Evolutionary conservation across 2,888 invertebrate species (phyloP).

Genomic region (Adelognathus sp.): DNA sequence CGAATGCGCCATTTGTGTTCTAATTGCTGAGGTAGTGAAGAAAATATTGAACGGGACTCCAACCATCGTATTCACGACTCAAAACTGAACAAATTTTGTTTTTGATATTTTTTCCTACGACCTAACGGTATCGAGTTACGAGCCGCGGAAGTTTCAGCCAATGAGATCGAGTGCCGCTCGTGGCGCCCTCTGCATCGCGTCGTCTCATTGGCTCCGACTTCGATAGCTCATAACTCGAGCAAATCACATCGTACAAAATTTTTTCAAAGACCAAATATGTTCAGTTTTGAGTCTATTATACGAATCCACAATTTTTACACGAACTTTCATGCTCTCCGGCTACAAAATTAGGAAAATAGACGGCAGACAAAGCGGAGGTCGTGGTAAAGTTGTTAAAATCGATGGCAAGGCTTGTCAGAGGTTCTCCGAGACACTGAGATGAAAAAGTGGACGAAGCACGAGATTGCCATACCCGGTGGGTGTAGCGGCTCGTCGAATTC

Average conservation of each 20-base stretch:
- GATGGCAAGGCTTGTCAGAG: not conserved
- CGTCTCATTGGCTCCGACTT: not conserved
- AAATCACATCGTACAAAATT: not conserved
- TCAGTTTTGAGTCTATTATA: not conserved
- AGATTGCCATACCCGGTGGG: slow-evolving; percentile 36
- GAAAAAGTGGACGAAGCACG: slow-evolving; percentile 14
- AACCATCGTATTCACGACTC: not conserved
- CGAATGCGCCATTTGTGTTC: too few species aligned
- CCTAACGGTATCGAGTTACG: not conserved
- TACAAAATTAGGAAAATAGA: not conserved
- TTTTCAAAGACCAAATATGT: not conserved
- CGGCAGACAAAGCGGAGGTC: not conserved
- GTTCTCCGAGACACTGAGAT: not conserved
- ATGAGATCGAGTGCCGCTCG: not conserved
- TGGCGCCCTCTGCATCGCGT: not conserved
- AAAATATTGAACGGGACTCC: not conserved
- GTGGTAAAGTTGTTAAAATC: not conserved
- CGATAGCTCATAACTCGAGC: not conserved
- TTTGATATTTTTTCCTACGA: not conserved
- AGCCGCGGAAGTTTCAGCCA: not conserved
- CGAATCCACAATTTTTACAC: not conserved
- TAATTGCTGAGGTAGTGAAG: not conserved
- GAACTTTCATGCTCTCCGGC: not conserved
- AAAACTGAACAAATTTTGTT: not conserved
- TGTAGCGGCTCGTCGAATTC: slow-evolving; percentile 46